Evolutionary conservation across 2,888 invertebrate genomes (phyloP).

Genomic region (Drosophila yooni): DNA sequence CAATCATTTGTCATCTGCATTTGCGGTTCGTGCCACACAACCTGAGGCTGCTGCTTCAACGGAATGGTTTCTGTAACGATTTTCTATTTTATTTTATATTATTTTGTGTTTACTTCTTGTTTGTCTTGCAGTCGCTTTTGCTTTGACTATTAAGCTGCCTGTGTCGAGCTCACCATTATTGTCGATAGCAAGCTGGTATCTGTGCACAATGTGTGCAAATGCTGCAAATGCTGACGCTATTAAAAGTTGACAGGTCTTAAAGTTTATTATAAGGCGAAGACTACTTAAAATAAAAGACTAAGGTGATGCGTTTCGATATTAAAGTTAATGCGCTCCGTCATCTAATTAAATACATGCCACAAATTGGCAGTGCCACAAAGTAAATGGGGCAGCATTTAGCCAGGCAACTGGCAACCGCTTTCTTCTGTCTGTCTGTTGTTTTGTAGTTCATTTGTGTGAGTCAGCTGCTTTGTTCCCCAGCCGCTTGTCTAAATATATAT

Average conservation of each 20-base stretch:
- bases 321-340: neutral
- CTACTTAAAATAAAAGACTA: neutral
- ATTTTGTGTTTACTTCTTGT: neutral
- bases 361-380: neutral
- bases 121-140: neutral
- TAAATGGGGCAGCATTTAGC: neutral
- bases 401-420: slow-evolving; percentile 2
- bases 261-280: neutral
- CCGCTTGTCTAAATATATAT: slow-evolving; percentile 42
- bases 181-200: neutral
- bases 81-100: neutral
- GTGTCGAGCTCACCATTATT: neutral
- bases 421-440: neutral
- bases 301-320: neutral
- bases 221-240: neutral
- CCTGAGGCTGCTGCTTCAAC: neutral
- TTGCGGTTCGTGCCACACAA: neutral
- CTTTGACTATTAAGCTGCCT: neutral
- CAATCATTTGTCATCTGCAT: slow-evolving; percentile 28
- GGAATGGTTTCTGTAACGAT: neutral
- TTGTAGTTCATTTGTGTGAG: slow-evolving; percentile 28
- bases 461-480: slow-evolving; percentile 47
- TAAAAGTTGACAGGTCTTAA: neutral
- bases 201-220: neutral
- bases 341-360: neutral